phyloP scores from a whole-genome alignment of 92 coral and sea anemone genomes.

The Epizoanthus stellaris region DNA sequence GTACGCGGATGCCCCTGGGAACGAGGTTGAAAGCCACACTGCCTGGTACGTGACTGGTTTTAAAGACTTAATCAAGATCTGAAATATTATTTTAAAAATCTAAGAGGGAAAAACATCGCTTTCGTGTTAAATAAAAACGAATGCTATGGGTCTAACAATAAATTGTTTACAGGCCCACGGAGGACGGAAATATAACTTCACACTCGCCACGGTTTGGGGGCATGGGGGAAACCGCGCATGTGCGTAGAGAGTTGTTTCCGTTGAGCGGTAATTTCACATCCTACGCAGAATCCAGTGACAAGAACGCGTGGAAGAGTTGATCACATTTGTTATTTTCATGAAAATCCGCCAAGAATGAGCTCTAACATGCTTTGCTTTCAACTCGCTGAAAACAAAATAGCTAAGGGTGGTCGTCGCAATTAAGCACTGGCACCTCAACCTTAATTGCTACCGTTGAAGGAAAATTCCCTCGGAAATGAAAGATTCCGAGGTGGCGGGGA shows the following conservation, averaged over 20 bases:
- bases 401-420: constrained; percentile 34
- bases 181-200: background rate
- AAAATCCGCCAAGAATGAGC: constrained; percentile 15
- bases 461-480: constrained; percentile 22
- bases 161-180: constrained; percentile 6
- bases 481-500: constrained; percentile 15
- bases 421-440: constrained; percentile 12
- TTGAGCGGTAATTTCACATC: constrained; percentile 67
- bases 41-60: too few relatives aligned
- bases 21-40: too few relatives aligned
- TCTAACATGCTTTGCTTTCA: constrained; percentile 34
- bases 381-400: constrained; percentile 15
- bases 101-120: background rate
- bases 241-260: constrained; percentile 56
- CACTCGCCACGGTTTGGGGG: constrained; percentile 13
- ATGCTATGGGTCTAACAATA: background rate
- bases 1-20: too few relatives aligned
- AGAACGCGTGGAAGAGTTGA: background rate
- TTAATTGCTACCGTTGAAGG: constrained; percentile 14
- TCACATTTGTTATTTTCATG: constrained; percentile 9
- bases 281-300: constrained; percentile 19
- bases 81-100: background rate
- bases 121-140: background rate
- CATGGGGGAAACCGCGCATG: constrained; percentile 27
- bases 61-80: too few relatives aligned